Evolutionary conservation across 1,140 invertebrate species (phyloP).

Genomic region (Aphelinus certus): DNA sequence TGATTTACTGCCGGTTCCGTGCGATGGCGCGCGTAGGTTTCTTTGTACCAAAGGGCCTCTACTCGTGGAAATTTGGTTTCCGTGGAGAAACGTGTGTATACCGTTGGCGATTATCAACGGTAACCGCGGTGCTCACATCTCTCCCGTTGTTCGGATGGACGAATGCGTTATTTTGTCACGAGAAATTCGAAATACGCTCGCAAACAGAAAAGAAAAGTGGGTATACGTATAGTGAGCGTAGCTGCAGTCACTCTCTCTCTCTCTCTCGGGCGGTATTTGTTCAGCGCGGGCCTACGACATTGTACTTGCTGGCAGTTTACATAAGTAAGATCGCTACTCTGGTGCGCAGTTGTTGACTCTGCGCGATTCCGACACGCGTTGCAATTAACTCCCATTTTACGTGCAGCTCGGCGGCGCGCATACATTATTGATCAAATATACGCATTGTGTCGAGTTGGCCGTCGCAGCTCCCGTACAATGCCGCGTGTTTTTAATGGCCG

Average conservation of each 20-base stretch:
- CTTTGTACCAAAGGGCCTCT: no score
- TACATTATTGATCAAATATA: slow-evolving; percentile 8
- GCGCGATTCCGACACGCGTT: slow-evolving; percentile 50
- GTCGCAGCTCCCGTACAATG: no score
- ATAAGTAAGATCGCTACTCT: slow-evolving; percentile 54
- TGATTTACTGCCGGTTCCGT: no score
- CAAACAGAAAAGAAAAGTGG: background rate
- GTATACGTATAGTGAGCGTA: background rate
- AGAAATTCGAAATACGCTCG: background rate
- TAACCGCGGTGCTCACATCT: no score
- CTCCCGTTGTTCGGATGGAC: background rate
- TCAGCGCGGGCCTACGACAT: background rate
- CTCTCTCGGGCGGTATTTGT: background rate
- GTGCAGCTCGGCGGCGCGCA: slow-evolving; percentile 13
- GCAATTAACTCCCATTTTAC: slow-evolving; percentile 54
- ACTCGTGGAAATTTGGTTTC: no score
- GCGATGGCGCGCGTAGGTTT: no score
- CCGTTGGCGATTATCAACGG: no score
- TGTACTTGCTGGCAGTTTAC: slow-evolving; percentile 48
- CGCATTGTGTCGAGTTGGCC: background rate
- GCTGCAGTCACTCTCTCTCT: background rate
- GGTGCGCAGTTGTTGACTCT: slow-evolving; percentile 52
- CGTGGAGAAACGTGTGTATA: no score
- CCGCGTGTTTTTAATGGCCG: no score
- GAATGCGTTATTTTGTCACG: background rate